Base-by-base conservation (phyloP, 2,888 invertebrate genomes). In the Acutogordius australiensis region DNA sequence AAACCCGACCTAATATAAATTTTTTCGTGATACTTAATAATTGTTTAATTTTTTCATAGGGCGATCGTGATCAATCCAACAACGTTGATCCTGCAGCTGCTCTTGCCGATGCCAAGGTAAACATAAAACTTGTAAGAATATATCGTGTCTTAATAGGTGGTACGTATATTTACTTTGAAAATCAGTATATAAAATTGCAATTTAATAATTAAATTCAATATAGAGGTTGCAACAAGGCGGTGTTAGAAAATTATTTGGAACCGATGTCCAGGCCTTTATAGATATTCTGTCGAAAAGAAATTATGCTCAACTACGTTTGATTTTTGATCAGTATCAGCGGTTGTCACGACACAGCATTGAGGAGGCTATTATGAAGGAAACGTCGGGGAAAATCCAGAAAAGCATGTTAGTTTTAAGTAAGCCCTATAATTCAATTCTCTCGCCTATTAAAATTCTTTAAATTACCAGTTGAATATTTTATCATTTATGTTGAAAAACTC, bases 241-340 rank as follows among this genome's bases (percentile, higher is more conserved):
- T 51, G 51, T 51, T 8, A 13, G 23, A 51, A 8, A 26, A 8
- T 51, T 23, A 4, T 51, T 51, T 4, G 58, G 58, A 18, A 58
- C 58, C 4, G 58, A 58, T 23, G 30, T 29, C 18, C 8, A 28
- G 28, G 13, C 27, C 4, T 58, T 58, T 30, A 28, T 29, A 2
- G 30, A 28, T 2, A 21, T 58, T 29, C 28, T 58, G 18, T 18
- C 58, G 2, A 58, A 28, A 18, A 4, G 58, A 29, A 58, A 30
- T 30, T 58, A 29, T 58, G 29, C 58, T 18, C 58, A 58, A 18
- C 28, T 58, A 30, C 21, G 58, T 2, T 8, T n/a, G 28, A 30
- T 28, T 27, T 58, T 58, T 30, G 29, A 58, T 18, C 29, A 58
- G 21, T 58, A 58, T 28, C 58, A 58, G 21, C 13, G 30, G 28